Evolutionary conservation across 2,113 vertebrate genomes (phyloP), one percentile per base, ranked within the genome.

Genomic region (Sinosuthora webbiana): DNA sequence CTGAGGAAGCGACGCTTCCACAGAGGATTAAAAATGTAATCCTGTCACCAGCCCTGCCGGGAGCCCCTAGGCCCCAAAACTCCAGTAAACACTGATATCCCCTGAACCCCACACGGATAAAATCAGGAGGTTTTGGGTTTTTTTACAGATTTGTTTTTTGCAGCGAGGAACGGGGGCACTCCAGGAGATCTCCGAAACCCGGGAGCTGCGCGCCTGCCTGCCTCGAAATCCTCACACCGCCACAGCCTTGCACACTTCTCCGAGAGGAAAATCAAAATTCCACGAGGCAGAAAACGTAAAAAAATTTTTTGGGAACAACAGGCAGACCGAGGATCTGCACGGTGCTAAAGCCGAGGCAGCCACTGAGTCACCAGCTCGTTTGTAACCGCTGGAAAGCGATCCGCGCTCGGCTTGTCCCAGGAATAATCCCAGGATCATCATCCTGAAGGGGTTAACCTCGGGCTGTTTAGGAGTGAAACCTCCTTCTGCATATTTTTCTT

Each of bases 361-460:
- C 28, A 39, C 39, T 24, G 86, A 88, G 86, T 42, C 5, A 45
- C 24, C 63, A 2, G 67, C 79, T 73, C 55, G 0, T 56, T 79
- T 14, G 62, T 49, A 49, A 76, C 59, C 11, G 2, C 91, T 63
- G 74, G 2, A 27, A 45, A 95, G 76, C 1, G 17, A 62, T 45
- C 27, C 1, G 16, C 0, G 21, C 55, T 60, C 53, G 1, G 41
- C 14, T 62, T 9, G 52, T 17, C 77, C 69, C 87, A 15, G 67
- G 70, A 75, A 55, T 0, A 31, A 57, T 42, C 84, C 76, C 47
- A 45, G 75, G 44, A 52, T 62, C 50, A 3, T 5, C 47, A 7
- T 56, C 89, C 65, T 12, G 22, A 95, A 95, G 0, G 93, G 89
- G 93, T 97, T 96, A 97, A 96, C 56, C 4, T 35, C 87, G 44